phyloP scores from a whole-genome alignment of 35 echinoderm and acorn worm species.

The Hemicentrotus pulcherrimus region DNA sequence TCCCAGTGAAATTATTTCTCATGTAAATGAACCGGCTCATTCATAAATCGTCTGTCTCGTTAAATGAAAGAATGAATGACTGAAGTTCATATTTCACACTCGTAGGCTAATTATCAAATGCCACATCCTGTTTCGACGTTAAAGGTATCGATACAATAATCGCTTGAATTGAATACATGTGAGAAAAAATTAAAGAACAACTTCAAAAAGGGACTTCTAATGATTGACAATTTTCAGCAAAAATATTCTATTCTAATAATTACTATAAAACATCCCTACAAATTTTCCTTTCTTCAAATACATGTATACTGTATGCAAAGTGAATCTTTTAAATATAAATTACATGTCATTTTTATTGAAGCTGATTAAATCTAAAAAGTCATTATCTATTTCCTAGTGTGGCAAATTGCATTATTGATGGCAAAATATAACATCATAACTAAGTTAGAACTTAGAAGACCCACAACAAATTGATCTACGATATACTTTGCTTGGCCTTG shows the following conservation, averaged over 20 bases:
- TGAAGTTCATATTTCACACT: conserved; percentile 2
- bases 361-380: no score
- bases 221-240: background rate
- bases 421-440: background rate
- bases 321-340: no score
- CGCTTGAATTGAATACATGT: background rate
- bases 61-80: background rate
- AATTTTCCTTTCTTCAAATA: background rate
- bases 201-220: background rate
- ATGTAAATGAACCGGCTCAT: background rate
- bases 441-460: no score
- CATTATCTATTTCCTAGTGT: background rate
- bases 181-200: background rate
- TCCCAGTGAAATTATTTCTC: no score
- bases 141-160: background rate
- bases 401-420: background rate
- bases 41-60: background rate
- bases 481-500: background rate
- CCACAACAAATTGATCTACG: background rate
- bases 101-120: background rate
- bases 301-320: background rate
- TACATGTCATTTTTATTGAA: no score
- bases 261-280: background rate
- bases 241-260: background rate
- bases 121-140: background rate